Percentiles rank a stretch among this genome's conserved stretches.
Conservation (phyloP, 1,140 invertebrate species). For the Antheraea mylitta region DNA sequence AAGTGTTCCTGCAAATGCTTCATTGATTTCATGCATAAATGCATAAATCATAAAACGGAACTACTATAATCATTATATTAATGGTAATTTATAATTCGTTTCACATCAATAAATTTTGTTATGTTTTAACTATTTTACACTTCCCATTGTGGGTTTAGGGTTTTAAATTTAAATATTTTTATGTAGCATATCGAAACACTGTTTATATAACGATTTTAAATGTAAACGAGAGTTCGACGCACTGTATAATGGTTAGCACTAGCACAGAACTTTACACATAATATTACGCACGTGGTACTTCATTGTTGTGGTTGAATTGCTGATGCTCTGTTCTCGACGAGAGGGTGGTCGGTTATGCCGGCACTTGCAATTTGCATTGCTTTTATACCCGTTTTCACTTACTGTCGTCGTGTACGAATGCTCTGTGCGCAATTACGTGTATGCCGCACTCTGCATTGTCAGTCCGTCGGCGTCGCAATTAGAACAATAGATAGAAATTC, state of each 20-base stretch:
- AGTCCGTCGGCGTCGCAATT: slow-evolving; percentile 52
- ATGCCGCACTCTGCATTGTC: slow-evolving; percentile 53
- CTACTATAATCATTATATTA: not conserved
- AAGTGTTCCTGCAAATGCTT: slow-evolving; percentile 44
- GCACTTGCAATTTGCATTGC: slow-evolving; percentile 70
- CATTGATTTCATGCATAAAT: slow-evolving; percentile 42
- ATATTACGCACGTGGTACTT: slow-evolving; percentile 69
- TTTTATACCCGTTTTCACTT: slow-evolving; percentile 74
- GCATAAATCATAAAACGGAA: slow-evolving; percentile 13
- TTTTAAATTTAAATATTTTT: not conserved
- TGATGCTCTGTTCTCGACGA: slow-evolving; percentile 43
- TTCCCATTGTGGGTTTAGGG: not conserved
- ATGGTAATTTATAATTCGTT: not conserved
- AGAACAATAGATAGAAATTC: slow-evolving; percentile 74
- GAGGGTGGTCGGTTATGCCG: slow-evolving; percentile 66
- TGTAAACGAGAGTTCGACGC: not conserved
- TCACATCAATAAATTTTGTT: not conserved
- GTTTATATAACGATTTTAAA: not conserved
- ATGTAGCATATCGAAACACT: not conserved
- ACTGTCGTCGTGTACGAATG: slow-evolving; percentile 52
- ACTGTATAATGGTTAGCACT: slow-evolving; percentile 25
- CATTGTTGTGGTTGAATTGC: slow-evolving; percentile 45
- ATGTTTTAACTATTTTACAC: not conserved
- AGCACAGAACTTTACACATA: slow-evolving; percentile 30
- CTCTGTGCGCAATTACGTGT: slow-evolving; percentile 63